Conservation (phyloP, 2,888 invertebrate species). For the Cactoblastis cactorum region DNA sequence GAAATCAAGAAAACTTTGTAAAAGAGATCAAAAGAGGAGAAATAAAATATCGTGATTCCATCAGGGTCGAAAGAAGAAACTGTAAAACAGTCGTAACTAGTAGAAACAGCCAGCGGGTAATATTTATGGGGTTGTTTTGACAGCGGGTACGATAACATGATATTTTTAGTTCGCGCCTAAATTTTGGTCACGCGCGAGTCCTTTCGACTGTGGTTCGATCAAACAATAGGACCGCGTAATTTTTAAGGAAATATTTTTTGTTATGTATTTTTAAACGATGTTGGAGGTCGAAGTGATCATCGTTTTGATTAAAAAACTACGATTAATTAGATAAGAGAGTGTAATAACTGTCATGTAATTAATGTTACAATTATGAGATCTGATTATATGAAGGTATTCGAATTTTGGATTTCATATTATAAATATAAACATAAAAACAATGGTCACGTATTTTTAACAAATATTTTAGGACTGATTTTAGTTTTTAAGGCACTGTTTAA, state of each 20-base stretch:
- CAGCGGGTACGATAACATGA: constrained; percentile 34
- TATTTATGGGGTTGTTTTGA: constrained; percentile 61
- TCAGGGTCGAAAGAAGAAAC: constrained; percentile 27
- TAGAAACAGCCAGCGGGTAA: constrained; percentile 39
- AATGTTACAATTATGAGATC: too few relatives aligned
- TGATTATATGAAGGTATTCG: too few relatives aligned
- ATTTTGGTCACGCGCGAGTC: constrained; percentile 44
- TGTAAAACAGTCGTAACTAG: constrained; percentile 40
- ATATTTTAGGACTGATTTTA: too few relatives aligned
- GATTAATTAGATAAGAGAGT: too few relatives aligned
- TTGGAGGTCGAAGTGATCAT: neutral
- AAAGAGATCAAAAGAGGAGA: constrained; percentile 14
- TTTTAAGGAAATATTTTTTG: neutral
- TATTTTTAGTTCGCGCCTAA: constrained; percentile 41
- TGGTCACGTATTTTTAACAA: too few relatives aligned
- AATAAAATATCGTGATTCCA: constrained; percentile 24
- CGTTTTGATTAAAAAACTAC: too few relatives aligned
- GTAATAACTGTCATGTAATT: too few relatives aligned
- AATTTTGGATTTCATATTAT: too few relatives aligned
- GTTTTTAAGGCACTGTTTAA: too few relatives aligned
- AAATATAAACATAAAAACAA: too few relatives aligned
- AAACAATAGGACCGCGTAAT: constrained; percentile 5
- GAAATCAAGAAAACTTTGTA: constrained; percentile 16
- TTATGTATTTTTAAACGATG: neutral
- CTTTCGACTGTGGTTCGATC: constrained; percentile 17